Base-by-base conservation (phyloP, 2,888 invertebrate species). In the Mamestra brassicae region DNA sequence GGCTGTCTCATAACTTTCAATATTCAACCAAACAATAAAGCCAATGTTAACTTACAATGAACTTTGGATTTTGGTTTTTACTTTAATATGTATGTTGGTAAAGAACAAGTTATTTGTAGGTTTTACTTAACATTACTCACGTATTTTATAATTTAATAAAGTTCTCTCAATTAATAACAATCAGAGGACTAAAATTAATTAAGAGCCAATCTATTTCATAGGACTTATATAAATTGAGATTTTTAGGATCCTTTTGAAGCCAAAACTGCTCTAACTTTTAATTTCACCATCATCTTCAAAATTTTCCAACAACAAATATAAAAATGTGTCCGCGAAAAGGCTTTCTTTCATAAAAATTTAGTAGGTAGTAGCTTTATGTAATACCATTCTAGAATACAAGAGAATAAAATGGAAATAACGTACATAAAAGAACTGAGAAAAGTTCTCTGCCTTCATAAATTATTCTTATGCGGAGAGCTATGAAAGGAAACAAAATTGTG, bases 351-450 rank as follows among this genome's bases (percentile, higher is more conserved):
- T 89, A 85, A 85, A 84, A 77, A 73, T 70, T 71, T 81, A 66
- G 74, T 75, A 75, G 57, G 62, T 70, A 77, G 74, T 69, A 61
- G 74, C 71, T 84, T 78, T 71, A 72, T 72, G 74, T 81, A 83
- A 86, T 83, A 80, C 74, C 66, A 79, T 71, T 76, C 76, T 66
- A 71, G 77, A 80, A 88, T 79, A 85, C 70, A 83, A 80, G 67
- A 78, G 47, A 84, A 79, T 78, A 70, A 78, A 88, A 87, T 85
- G 81, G 78, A 86, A 87, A 85, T 76, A 89, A 80, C 80, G 80
- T 52, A 81, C 72, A 79, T 80, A 78, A 81, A 80, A 78, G 73
- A 86, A 83, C 77, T 67, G 76, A 65, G 69, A 81, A 76, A 86
- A 83, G 61, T 83, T 82, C 66, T 60, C 66, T 80, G 67, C 74